A percentile compares a stretch with the other conserved stretches of the same genome.
These are phyloP conservation scores for Nipponia nippon DNA, from an alignment of 2,113 vertebrate genomes.

Conservation along the genomic window DNA sequence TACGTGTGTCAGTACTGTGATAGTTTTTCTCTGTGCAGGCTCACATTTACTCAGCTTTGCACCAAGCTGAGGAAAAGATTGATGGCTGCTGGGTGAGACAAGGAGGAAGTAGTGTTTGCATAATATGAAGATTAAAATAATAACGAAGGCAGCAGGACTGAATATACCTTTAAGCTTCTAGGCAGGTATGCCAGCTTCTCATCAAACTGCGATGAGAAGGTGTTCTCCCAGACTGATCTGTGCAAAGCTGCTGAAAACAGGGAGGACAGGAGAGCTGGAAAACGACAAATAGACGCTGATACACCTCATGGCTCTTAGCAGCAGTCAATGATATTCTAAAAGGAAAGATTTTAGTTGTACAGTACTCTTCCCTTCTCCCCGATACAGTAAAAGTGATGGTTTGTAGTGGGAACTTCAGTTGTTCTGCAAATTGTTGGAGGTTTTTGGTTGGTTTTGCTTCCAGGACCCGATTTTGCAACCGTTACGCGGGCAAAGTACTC, in stretches of 20 bases:
- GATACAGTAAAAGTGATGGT: background rate
- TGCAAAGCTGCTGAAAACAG: background rate
- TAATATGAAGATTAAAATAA: background rate
- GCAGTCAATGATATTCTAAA: background rate
- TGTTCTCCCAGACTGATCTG: background rate
- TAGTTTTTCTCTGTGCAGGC: background rate
- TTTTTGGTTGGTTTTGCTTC: background rate
- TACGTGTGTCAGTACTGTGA: fast-evolving
- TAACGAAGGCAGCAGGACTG: background rate
- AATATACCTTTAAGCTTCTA: background rate
- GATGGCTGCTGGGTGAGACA: background rate
- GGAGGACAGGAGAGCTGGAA: background rate
- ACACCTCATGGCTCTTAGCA: background rate
- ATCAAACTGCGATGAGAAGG: background rate
- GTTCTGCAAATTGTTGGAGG: background rate
- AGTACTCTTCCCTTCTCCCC: background rate
- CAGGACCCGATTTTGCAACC: background rate
- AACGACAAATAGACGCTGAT: background rate
- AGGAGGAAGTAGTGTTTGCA: background rate
- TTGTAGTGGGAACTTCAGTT: background rate
- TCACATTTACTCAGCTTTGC: background rate
- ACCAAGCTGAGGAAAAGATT: background rate
- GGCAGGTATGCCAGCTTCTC: background rate
- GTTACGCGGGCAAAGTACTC: background rate
- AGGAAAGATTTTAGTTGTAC: background rate